Evolutionary conservation across 2,797 vertebrate species (phyloP).

Genomic region (Choloepus didactylus): DNA sequence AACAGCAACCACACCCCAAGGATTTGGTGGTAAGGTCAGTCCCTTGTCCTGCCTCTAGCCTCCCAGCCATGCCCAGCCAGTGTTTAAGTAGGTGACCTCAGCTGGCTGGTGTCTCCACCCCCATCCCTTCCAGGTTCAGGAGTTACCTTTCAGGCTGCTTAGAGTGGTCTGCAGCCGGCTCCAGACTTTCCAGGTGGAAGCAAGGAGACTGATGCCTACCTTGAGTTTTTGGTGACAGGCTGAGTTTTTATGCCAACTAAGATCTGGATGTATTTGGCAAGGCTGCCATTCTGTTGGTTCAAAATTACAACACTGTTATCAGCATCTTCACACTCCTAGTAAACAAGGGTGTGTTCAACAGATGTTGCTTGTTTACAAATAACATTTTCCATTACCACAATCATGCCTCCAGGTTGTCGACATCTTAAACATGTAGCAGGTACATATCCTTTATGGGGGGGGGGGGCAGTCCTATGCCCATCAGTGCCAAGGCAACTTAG

Average conservation of each 20-base stretch:
- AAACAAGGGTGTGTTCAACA: not conserved
- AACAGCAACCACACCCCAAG: too few relatives aligned
- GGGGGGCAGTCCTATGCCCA: not conserved
- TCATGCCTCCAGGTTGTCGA: not conserved
- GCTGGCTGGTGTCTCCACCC: not conserved
- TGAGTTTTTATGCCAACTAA: not conserved
- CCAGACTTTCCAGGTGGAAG: not conserved
- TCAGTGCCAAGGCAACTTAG: too few relatives aligned
- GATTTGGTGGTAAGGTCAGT: not conserved
- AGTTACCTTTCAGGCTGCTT: too few relatives aligned
- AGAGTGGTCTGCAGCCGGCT: not conserved
- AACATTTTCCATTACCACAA: not conserved
- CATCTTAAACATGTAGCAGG: not conserved
- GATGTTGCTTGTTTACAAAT: not conserved
- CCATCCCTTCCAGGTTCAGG: not conserved
- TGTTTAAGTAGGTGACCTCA: not conserved
- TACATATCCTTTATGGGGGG: not conserved
- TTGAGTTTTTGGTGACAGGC: not conserved
- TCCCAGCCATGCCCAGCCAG: too few relatives aligned
- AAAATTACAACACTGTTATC: not conserved
- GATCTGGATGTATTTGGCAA: not conserved
- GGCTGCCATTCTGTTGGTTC: not conserved
- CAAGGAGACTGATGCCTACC: not conserved
- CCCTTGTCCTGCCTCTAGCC: not conserved
- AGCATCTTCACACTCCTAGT: not conserved